Evolutionary conservation across 2,797 vertebrate species (phyloP).

Genomic region (Sternotherus odoratus): DNA sequence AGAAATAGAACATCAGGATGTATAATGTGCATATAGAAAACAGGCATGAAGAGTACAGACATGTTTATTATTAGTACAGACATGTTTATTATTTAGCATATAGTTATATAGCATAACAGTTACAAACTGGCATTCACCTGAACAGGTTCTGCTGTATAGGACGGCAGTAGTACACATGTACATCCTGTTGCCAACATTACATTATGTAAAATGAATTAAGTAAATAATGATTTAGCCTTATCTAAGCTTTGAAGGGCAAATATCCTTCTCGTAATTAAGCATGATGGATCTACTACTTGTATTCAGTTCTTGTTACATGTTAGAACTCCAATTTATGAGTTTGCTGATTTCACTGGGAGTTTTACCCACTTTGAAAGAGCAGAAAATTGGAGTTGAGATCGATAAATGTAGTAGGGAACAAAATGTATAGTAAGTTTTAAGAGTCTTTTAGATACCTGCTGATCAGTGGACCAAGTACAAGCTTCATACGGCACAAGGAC

Average conservation of each 20-base stretch:
- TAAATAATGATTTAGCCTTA: conserved; percentile 59
- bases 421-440: not conserved
- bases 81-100: not conserved
- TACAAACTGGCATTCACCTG: conserved; percentile 68
- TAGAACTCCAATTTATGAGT: conserved; percentile 19
- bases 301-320: conserved; percentile 28
- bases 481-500: not conserved
- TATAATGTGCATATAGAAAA: not conserved
- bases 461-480: not conserved
- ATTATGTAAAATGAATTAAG: conserved; percentile 58
- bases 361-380: conserved; percentile 22
- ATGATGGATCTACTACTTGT: not conserved
- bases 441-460: not conserved
- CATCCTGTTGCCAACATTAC: conserved; percentile 52
- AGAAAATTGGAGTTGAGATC: conserved; percentile 5
- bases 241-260: conserved; percentile 43
- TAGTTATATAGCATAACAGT: conserved; percentile 26
- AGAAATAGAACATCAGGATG: not conserved
- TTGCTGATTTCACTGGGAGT: conserved; percentile 38
- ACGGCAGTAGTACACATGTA: conserved; percentile 57
- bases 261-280: not conserved
- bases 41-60: not conserved
- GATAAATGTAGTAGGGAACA: not conserved
- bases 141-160: conserved; percentile 59
- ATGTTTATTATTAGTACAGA: not conserved